Conservation (phyloP, 2,113 vertebrate genomes). For the Perccottus glenii region DNA sequence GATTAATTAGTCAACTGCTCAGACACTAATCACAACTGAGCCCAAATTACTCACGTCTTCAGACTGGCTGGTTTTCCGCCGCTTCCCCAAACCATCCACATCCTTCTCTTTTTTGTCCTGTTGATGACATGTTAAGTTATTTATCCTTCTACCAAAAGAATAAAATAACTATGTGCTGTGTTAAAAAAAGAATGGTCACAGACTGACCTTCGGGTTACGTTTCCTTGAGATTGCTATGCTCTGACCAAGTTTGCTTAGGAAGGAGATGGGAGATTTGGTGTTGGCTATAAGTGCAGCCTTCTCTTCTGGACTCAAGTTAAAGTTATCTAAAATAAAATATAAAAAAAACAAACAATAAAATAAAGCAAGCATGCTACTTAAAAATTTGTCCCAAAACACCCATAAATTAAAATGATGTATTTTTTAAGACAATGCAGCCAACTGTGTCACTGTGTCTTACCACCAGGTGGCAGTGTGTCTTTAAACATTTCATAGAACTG, state of each 20-base stretch:
- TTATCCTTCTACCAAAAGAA: constrained; percentile 9
- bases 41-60: constrained; percentile 87
- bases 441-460: constrained; percentile 72
- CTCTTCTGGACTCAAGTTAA: constrained; percentile 91
- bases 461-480: constrained; percentile 89
- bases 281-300: constrained; percentile 88
- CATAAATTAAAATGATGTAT: neutral
- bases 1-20: constrained; percentile 15
- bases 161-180: neutral
- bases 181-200: neutral
- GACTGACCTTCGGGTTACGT: constrained; percentile 89
- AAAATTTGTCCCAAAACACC: neutral
- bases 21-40: constrained; percentile 9
- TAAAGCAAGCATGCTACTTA: neutral
- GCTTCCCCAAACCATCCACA: constrained; percentile 88
- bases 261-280: constrained; percentile 97
- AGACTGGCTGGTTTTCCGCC: constrained; percentile 93
- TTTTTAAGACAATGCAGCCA: neutral
- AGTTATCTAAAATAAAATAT: constrained; percentile 78
- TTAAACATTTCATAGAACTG: constrained; percentile 99
- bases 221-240: constrained; percentile 97
- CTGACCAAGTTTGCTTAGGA: constrained; percentile 96
- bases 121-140: constrained; percentile 29
- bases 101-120: constrained; percentile 99
- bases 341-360: neutral